Evolutionary conservation across 2,113 vertebrate genomes (phyloP), one percentile per base, ranked within the genome.

Genomic region (Cygnus buccinator): DNA sequence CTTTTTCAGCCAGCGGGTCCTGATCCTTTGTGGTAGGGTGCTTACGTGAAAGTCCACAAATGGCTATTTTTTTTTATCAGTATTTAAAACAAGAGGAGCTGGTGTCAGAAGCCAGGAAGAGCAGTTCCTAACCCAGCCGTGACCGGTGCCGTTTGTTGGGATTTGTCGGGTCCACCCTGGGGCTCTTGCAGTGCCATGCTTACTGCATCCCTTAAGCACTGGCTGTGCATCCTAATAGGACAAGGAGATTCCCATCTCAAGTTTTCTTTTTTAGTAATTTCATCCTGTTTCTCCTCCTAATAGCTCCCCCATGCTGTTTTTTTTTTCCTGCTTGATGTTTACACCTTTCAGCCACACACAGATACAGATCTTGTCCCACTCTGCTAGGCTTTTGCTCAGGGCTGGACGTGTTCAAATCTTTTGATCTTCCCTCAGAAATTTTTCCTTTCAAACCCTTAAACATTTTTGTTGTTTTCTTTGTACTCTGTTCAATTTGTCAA

Each of bases 381-480:
- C 25, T 77, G 80, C 89, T 67, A 0, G 33, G 71, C 54, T 89
- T 62, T 52, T 57, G 73, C 95, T 84, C 41, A 29, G 86, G 93
- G 84, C 85, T 62, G 84, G 95, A 58, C 8, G 0, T 16, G 35
- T 35, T 66, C 50, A 89, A 20, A 73, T 89, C 84, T 93, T 95
- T 89, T 95, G 61, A 93, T 96, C 95, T 82, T 87, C 39, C 89
- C 86, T 39, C 70, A 70, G 70, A 92, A 81, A n/a, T 82, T 48
- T 89, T 78, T 35, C 90, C 92, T 84, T 91, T 96, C 80, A 78
- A 93, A 90, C 73, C 89, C 39, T 92, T 81, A 87, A 94, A 87
- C 89, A 94, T 94, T 97, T 95, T 91, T 92, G 88, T 96, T 96
- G 88, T 96, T 96, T 94, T 91, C 94, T 96, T 94, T 94, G 95